phyloP scores from a whole-genome alignment of 2,888 invertebrate species.

The Acrocyrtus sp. region DNA sequence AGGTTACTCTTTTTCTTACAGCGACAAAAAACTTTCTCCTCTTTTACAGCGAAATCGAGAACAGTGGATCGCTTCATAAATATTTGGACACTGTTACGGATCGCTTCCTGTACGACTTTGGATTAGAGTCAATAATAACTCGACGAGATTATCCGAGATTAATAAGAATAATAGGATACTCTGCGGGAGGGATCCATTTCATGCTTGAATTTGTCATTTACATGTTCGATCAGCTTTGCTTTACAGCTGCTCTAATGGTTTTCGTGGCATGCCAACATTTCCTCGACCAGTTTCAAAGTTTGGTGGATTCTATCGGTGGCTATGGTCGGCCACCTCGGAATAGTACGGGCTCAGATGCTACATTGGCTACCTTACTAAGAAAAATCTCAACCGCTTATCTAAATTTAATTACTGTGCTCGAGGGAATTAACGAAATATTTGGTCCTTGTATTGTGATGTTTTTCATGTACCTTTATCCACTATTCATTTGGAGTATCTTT shows the following conservation, averaged over 20 bases:
- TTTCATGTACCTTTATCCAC: conserved; percentile 28
- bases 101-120: conserved; percentile 27
- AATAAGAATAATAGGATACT: conserved; percentile 7
- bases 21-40: conserved; percentile 14
- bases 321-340: no score
- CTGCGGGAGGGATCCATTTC: conserved; percentile 13
- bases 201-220: conserved; percentile 22
- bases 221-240: conserved; percentile 34
- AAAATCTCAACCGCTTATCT: conserved; percentile 16
- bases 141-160: neutral
- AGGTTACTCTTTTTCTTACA: conserved; percentile 14
- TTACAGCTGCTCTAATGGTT: conserved; percentile 31
- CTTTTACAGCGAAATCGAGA: conserved; percentile 22
- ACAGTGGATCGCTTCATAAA: conserved; percentile 5
- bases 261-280: conserved; percentile 31
- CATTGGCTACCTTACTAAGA: no score
- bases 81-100: conserved; percentile 14
- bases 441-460: conserved; percentile 25
- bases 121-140: neutral
- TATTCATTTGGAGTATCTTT: conserved; percentile 33
- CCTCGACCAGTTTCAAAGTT: conserved; percentile 16
- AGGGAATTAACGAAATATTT: conserved; percentile 24
- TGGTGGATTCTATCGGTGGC: no score
- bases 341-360: no score
- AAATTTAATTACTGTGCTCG: conserved; percentile 20